Conservation (phyloP, 2,797 vertebrate genomes). For the Eidolon dupreanum region DNA sequence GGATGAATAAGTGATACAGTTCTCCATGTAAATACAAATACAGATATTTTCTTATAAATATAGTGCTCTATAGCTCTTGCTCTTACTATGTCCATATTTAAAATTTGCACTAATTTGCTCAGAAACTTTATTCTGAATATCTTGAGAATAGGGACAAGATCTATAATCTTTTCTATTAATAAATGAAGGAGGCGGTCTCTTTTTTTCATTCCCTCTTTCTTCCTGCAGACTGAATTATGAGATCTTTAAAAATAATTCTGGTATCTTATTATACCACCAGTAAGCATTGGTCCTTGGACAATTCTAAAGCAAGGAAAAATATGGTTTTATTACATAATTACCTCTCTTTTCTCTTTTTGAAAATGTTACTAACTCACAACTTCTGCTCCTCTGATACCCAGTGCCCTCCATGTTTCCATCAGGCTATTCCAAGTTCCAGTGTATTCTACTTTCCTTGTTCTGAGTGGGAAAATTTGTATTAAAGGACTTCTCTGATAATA, state of each 20-base stretch:
- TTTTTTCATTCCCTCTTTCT: neutral
- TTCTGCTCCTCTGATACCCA: neutral
- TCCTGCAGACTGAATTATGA: neutral
- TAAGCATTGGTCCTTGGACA: neutral
- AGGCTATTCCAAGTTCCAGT: neutral
- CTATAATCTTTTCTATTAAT: neutral
- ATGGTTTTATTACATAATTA: neutral
- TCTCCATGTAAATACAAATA: neutral
- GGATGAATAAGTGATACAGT: neutral
- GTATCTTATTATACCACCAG: neutral
- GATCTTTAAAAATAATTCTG: neutral
- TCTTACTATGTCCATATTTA: neutral
- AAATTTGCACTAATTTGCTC: neutral
- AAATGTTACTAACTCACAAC: neutral
- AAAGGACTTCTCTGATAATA: neutral
- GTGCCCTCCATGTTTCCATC: neutral
- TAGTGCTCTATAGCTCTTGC: neutral
- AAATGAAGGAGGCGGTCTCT: neutral
- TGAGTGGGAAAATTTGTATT: neutral
- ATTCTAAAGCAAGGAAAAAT: neutral
- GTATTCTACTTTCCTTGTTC: neutral
- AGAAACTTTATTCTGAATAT: constrained; percentile 13
- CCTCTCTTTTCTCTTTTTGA: neutral
- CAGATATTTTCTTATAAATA: neutral
- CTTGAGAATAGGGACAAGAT: neutral